phyloP scores from a whole-genome alignment of 64 coral and sea anemone genomes.

The Orbicella faveolata region DNA sequence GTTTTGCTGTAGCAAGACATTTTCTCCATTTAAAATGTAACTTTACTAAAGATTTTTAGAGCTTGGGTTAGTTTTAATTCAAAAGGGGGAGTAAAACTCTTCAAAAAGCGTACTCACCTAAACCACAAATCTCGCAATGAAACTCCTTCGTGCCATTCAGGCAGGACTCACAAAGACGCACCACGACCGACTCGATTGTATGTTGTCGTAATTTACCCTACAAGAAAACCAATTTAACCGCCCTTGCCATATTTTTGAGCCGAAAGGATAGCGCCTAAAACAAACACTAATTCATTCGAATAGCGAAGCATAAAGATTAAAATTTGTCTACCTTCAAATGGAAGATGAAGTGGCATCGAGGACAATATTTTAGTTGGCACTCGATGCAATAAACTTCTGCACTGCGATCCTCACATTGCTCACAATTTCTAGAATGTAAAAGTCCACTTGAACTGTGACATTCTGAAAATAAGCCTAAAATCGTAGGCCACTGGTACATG shows the following conservation, averaged over 20 bases:
- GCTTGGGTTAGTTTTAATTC: too few relatives aligned
- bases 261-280: too few relatives aligned
- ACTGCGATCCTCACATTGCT: background rate
- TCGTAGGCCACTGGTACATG: too few relatives aligned
- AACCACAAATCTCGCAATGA: conserved; percentile 1
- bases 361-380: background rate
- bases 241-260: too few relatives aligned
- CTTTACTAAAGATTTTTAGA: too few relatives aligned
- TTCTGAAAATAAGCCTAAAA: too few relatives aligned
- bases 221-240: background rate
- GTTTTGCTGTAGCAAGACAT: too few relatives aligned
- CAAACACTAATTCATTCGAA: too few relatives aligned
- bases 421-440: background rate
- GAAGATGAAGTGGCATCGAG: background rate
- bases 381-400: background rate
- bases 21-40: background rate
- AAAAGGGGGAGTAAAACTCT: too few relatives aligned
- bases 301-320: background rate
- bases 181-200: background rate
- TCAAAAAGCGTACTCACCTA: background rate
- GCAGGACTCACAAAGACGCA: background rate
- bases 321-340: background rate
- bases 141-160: background rate
- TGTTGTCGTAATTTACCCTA: background rate
- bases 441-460: background rate